These are phyloP conservation scores for Oryzias celebensis DNA, from an alignment of 2,113 vertebrate species.

Conservation along the genomic window DNA sequence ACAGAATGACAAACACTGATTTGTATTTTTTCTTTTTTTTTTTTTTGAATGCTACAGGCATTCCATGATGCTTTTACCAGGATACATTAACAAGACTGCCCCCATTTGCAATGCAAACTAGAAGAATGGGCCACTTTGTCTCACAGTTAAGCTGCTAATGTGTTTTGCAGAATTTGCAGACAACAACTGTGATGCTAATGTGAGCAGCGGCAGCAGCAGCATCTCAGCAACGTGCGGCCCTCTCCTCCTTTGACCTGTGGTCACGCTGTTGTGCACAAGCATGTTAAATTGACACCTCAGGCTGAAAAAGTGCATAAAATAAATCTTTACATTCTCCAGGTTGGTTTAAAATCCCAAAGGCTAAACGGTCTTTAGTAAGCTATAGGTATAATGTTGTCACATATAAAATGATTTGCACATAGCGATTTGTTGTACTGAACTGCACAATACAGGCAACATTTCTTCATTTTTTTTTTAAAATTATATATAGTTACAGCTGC, in stretches of 20 bases:
- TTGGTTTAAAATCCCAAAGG: slow-evolving; percentile 2
- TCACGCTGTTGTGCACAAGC: slow-evolving; percentile 16
- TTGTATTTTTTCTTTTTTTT: slow-evolving; percentile 37
- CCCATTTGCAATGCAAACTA: slow-evolving; percentile 33
- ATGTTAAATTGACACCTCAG: neutral
- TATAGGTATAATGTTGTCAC: too few species aligned
- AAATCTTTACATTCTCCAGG: neutral
- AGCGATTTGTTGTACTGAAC: too few species aligned
- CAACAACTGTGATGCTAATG: slow-evolving; percentile 54
- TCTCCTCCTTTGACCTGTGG: slow-evolving; percentile 26
- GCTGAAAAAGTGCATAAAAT: neutral
- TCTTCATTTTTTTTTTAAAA: too few species aligned
- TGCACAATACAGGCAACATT: too few species aligned
- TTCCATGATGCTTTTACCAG: slow-evolving; percentile 52
- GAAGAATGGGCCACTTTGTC: slow-evolving; percentile 68
- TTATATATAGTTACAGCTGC: too few species aligned
- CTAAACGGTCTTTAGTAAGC: neutral
- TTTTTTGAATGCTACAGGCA: slow-evolving; percentile 50
- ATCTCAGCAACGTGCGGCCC: slow-evolving; percentile 25
- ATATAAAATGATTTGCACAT: too few species aligned
- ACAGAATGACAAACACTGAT: slow-evolving; percentile 44
- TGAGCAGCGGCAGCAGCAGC: slow-evolving; percentile 11
- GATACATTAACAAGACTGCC: slow-evolving; percentile 57
- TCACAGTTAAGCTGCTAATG: slow-evolving; percentile 51
- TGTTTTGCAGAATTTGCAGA: slow-evolving; percentile 36